Evolutionary conservation across 2,888 invertebrate genomes (phyloP), one percentile per base, ranked within the genome.

Genomic region (Acronicta alni): DNA sequence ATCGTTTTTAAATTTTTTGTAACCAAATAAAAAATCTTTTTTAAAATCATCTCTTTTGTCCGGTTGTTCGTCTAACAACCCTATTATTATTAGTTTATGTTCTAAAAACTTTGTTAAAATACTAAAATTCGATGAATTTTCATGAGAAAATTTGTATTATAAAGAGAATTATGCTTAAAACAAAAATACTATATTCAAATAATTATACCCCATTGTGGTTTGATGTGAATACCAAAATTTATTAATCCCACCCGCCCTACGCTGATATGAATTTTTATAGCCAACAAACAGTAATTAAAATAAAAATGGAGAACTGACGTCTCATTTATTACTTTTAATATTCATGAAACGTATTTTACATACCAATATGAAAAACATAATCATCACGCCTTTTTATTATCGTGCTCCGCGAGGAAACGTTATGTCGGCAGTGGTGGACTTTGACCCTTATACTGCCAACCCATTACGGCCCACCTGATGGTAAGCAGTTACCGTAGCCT

Each of bases 181-280:
- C 42, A 49, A 35, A 49, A 35, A 43, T 26, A 32, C 17, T 43
- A 53, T 67, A 53, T 53, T 45, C 16, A 58, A 48, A 54, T 52
- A 61, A 44, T 64, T 35, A 35, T 18, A 20, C 37, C 58, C 58
- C 45, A 45, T 48, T 56, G 39, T 12, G 39, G 18, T 30, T 32
- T 67, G 67, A 64, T 52, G 17, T 58, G 75, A 73, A 74, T 73
- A 48, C 30, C 38, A 67, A 63, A 54, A 49, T 55, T 37, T 37
- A 75, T 67, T 75, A 73, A 75, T 71, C 60, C 62, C 41, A 38
- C 58, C 38, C 47, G 37, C 44, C 56, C 60, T 64, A 9, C 46
- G 41, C 58, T 52, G 60, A 54, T 67, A 70, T 75, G 77, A 77
- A 76, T 76, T 77, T 76, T 77, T 77, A 76, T 75, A 57, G 52